Conservation (phyloP, 2,888 invertebrate species). For the Monochamus alternatus region DNA sequence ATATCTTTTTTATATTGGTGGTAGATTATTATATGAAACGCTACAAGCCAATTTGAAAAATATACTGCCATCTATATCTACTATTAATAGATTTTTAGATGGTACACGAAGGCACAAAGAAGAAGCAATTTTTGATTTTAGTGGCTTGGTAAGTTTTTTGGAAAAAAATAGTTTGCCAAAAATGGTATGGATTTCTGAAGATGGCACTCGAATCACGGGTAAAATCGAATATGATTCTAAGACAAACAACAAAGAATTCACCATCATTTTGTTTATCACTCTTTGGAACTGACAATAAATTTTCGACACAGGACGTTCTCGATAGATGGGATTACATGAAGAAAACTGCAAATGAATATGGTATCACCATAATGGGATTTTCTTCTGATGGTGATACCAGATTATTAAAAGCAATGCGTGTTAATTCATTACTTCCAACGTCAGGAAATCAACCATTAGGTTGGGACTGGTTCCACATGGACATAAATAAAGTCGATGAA, state of each 20-base stretch:
- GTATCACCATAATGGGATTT: conserved; percentile 40
- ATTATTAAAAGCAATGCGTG: conserved; percentile 38
- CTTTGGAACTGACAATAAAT: conserved; percentile 53
- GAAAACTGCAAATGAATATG: conserved; percentile 27
- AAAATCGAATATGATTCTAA: conserved; percentile 53
- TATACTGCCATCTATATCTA: too few species aligned
- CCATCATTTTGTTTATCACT: conserved; percentile 49
- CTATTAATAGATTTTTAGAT: not conserved
- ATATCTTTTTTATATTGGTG: not conserved
- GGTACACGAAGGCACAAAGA: not conserved
- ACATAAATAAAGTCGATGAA: not conserved
- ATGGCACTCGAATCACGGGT: conserved; percentile 49
- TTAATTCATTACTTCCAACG: conserved; percentile 15
- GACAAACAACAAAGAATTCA: conserved; percentile 46
- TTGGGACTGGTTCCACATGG: conserved; percentile 35
- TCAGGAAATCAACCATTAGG: not conserved
- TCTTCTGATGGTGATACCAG: conserved; percentile 42
- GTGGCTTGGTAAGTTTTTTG: conserved; percentile 38
- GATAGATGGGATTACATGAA: conserved; percentile 43
- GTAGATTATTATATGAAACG: not conserved
- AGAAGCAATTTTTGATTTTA: conserved; percentile 39
- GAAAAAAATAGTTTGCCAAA: conserved; percentile 43
- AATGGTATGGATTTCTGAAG: conserved; percentile 52
- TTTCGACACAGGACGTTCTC: conserved; percentile 45
- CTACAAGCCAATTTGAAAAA: not conserved